Evolutionary conservation across 2,113 vertebrate species (phyloP).

Genomic region (Irena cyanogastra): DNA sequence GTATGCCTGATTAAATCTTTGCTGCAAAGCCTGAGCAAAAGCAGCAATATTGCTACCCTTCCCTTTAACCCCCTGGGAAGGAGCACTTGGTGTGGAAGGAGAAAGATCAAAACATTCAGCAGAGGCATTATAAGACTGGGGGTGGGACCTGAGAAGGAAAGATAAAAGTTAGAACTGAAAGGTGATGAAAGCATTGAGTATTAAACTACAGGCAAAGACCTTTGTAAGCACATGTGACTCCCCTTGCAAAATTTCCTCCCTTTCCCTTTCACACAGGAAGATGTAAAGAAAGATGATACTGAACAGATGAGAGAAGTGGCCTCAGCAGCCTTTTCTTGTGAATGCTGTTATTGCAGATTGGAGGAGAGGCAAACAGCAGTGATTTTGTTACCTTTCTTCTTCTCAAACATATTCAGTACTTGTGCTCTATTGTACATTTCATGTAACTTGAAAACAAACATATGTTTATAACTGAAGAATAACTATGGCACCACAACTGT

Average conservation of each 20-base stretch:
- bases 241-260: background rate
- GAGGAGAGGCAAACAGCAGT: background rate
- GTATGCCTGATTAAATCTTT: background rate
- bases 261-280: background rate
- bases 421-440: background rate
- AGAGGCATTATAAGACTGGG: background rate
- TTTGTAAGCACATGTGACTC: background rate
- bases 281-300: background rate
- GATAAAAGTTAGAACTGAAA: slow-evolving; percentile 3
- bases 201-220: background rate
- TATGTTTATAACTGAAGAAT: background rate
- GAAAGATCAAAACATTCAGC: slow-evolving; percentile 20
- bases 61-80: background rate
- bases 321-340: background rate
- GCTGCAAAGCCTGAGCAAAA: background rate
- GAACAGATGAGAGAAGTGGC: background rate
- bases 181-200: slow-evolving; percentile 11
- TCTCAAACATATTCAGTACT: background rate
- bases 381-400: background rate
- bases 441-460: background rate
- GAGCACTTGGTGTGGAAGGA: background rate
- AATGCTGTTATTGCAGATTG: background rate
- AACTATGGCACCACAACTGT: background rate
- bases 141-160: background rate
- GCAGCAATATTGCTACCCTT: background rate